phyloP scores from a whole-genome alignment of 2,888 invertebrate genomes.

The Acanthosepion lycidas region DNA sequence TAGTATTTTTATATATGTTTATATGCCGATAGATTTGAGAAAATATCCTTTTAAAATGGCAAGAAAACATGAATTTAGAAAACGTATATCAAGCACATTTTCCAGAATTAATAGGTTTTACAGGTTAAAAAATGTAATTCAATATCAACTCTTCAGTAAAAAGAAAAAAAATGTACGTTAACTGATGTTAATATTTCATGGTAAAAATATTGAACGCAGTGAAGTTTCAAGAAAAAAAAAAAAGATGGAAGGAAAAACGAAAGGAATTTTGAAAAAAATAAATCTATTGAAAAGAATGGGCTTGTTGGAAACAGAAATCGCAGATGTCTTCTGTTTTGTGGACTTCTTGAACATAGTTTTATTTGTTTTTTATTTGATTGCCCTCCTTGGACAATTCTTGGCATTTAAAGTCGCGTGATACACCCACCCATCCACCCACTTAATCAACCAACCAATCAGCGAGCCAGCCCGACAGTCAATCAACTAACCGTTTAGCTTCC shows the following conservation, averaged over 20 bases:
- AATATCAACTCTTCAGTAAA: neutral
- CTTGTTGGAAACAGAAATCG: slow-evolving; percentile 33
- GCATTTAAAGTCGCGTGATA: slow-evolving; percentile 33
- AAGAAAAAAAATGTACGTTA: neutral
- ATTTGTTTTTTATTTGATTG: slow-evolving; percentile 33
- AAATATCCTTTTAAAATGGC: no score
- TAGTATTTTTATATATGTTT: no score
- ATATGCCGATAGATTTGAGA: no score
- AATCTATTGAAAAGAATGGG: neutral
- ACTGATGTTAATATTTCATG: neutral
- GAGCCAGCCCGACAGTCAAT: neutral
- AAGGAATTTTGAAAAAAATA: neutral
- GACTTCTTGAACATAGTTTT: slow-evolving; percentile 33
- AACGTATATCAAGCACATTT: neutral
- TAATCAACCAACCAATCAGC: neutral
- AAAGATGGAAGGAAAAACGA: neutral
- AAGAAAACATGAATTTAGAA: no score
- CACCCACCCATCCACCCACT: neutral
- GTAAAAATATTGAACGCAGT: neutral
- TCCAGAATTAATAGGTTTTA: neutral
- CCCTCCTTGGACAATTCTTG: slow-evolving; percentile 33
- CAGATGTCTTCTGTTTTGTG: slow-evolving; percentile 15
- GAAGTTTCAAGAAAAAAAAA: neutral
- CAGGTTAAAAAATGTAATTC: neutral
- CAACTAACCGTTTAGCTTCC: neutral